Evolutionary conservation across 2,113 vertebrate genomes (phyloP).

Genomic region (Pitta sordida): DNA sequence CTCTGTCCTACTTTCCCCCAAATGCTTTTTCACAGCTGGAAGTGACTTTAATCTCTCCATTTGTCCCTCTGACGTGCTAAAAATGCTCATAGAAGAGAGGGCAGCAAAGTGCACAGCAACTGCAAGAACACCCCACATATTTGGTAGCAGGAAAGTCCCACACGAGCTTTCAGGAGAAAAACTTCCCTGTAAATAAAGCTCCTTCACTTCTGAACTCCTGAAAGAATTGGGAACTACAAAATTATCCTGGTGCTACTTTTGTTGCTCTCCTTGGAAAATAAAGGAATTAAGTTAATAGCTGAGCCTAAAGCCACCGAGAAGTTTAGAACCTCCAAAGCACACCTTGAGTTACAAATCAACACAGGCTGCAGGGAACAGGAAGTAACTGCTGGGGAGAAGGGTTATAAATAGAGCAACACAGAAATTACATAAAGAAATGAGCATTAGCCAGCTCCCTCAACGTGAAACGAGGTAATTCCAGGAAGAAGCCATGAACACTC

Average conservation of each 20-base stretch:
- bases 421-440: background rate
- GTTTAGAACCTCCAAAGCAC: background rate
- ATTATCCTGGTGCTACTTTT: background rate
- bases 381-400: background rate
- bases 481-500: background rate
- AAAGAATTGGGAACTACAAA: background rate
- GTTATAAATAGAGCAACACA: background rate
- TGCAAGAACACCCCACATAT: accelerated
- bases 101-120: background rate
- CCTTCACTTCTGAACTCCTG: background rate
- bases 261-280: accelerated
- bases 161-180: accelerated
- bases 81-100: background rate
- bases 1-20: background rate
- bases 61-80: background rate
- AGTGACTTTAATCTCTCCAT: background rate
- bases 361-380: background rate
- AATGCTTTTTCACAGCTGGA: background rate
- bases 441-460: background rate
- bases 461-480: background rate
- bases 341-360: background rate
- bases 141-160: background rate
- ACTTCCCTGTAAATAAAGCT: background rate
- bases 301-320: background rate
- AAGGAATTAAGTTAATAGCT: background rate